phyloP scores from a whole-genome alignment of 2,797 vertebrate species.

The Sciurus carolinensis region DNA sequence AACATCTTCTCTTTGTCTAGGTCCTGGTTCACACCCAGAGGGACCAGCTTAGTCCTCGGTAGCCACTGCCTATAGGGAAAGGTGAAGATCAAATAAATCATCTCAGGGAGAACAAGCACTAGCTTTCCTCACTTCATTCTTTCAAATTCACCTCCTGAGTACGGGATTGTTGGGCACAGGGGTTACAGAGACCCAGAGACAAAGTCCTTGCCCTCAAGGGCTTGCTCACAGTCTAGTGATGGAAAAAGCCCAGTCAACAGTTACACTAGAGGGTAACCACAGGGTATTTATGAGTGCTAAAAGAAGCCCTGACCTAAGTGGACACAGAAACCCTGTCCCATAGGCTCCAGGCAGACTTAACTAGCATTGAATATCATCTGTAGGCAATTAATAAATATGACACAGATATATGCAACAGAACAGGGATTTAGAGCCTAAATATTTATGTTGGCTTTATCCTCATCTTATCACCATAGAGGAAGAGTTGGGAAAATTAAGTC shows the following conservation, averaged over 20 bases:
- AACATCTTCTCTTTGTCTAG: conserved; percentile 99
- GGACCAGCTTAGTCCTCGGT: conserved; percentile 98
- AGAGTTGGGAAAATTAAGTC: conserved; percentile 30
- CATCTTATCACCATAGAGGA: background rate
- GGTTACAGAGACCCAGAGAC: background rate
- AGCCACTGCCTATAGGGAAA: conserved; percentile 95
- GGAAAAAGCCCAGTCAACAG: background rate
- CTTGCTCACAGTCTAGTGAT: conserved; percentile 18
- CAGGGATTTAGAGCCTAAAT: background rate
- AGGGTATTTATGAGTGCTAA: background rate
- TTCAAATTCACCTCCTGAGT: background rate
- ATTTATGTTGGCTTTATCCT: conserved; percentile 34
- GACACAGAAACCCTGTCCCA: background rate
- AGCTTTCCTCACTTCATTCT: background rate
- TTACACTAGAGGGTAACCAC: background rate
- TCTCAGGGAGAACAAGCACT: conserved; percentile 63
- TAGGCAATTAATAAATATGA: background rate
- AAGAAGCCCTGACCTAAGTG: background rate
- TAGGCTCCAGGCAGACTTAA: background rate
- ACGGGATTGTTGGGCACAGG: background rate
- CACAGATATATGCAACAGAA: background rate
- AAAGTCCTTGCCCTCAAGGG: background rate
- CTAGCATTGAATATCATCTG: background rate
- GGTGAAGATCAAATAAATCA: conserved; percentile 31
- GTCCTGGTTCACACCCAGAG: conserved; percentile 98